Percentiles rank a stretch among this genome's conserved stretches.
Conservation (phyloP, 2,113 vertebrate species). For the Campylorhamphus procurvoides region DNA sequence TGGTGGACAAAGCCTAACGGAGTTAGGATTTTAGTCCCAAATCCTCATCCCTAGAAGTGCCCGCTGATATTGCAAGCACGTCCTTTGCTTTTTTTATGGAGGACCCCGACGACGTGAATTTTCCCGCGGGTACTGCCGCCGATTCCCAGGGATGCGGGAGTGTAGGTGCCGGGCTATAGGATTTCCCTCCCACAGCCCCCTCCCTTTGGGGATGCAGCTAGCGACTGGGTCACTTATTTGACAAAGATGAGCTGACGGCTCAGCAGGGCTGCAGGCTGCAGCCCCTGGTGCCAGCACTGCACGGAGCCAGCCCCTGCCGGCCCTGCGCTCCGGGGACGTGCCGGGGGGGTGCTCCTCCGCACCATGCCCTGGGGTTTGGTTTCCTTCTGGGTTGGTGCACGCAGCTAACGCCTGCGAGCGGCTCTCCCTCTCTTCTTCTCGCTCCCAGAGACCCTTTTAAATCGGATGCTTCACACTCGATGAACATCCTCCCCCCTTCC, state of each 20-base stretch:
- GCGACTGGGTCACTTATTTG: neutral
- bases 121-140: neutral
- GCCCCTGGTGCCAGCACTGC: neutral
- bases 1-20: neutral
- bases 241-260: neutral
- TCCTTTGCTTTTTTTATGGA: neutral
- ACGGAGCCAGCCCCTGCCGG: neutral
- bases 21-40: no score
- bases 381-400: neutral
- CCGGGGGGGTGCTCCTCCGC: neutral
- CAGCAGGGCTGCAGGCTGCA: neutral
- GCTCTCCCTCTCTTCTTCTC: neutral
- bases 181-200: neutral
- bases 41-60: neutral
- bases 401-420: neutral
- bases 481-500: neutral
- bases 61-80: fast-evolving
- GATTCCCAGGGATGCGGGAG: neutral
- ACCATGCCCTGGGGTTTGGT: neutral
- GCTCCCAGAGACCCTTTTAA: neutral
- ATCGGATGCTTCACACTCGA: neutral
- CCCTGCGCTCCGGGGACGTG: neutral
- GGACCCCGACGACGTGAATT: neutral
- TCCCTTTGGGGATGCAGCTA: neutral
- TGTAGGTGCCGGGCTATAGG: neutral